Percentiles rank a stretch among this genome's conserved stretches.
Evolutionary conservation across 2,113 vertebrate genomes (phyloP).

Genomic region (Equus quagga): DNA sequence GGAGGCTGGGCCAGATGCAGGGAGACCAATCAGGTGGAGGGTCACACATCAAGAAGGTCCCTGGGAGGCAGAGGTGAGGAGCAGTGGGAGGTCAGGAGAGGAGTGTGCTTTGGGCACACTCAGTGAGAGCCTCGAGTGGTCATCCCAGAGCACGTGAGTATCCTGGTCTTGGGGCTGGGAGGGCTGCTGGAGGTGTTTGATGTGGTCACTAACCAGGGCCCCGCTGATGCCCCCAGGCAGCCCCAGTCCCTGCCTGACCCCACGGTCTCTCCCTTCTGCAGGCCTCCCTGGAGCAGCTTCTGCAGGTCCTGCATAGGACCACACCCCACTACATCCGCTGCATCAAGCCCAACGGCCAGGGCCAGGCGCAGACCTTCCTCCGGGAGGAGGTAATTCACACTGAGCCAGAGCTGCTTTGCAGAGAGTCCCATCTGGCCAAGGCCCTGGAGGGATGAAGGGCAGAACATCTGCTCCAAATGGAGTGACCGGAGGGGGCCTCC

Average conservation of each 20-base stretch:
- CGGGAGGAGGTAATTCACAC: conserved; percentile 91
- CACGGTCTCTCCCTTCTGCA: conserved; percentile 70
- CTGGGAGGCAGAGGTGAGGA: not conserved
- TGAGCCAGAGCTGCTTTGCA: not conserved
- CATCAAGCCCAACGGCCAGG: conserved; percentile 96
- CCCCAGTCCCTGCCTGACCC: not conserved
- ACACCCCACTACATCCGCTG: conserved; percentile 97
- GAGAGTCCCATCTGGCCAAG: not conserved
- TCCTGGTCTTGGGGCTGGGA: not conserved
- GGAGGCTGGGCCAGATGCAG: not conserved
- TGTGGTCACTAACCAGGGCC: not conserved
- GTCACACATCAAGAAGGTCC: not conserved
- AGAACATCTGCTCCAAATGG: not conserved
- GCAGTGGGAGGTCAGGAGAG: not conserved
- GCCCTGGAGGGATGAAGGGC: not conserved
- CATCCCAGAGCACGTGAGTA: not conserved
- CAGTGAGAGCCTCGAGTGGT: not conserved
- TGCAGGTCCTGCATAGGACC: conserved; percentile 93
- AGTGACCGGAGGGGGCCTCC: not conserved
- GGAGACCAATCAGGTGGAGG: not conserved
- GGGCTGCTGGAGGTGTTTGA: not conserved
- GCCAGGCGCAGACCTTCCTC: conserved; percentile 91
- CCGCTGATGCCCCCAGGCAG: not conserved
- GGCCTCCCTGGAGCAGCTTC: conserved; percentile 95
- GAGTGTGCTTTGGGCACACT: not conserved